These are phyloP conservation scores for Sebastes variabilis DNA, from an alignment of 2,797 vertebrate species.

Conservation along the genomic window DNA sequence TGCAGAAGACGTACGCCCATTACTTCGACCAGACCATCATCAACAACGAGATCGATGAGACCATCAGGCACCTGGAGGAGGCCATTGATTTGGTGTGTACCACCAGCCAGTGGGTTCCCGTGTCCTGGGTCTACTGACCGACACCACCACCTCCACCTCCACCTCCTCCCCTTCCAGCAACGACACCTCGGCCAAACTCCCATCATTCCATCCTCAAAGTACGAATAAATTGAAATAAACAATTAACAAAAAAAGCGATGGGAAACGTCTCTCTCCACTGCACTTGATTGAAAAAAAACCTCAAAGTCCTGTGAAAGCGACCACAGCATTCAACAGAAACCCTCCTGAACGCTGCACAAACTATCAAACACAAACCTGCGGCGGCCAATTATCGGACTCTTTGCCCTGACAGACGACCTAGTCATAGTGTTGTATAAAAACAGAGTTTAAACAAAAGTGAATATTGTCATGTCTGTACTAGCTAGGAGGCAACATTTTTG, in stretches of 20 bases:
- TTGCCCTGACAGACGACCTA: slow-evolving; percentile 89
- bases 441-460: slow-evolving; percentile 75
- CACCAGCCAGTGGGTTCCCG: slow-evolving; percentile 96
- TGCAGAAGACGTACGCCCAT: slow-evolving; percentile 98
- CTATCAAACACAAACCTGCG: not conserved
- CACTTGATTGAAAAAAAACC: slow-evolving; percentile 61
- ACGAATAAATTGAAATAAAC: slow-evolving; percentile 55
- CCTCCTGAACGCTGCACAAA: slow-evolving; percentile 11
- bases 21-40: slow-evolving; percentile 99
- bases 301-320: slow-evolving; percentile 74
- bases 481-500: slow-evolving; percentile 90
- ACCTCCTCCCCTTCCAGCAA: slow-evolving; percentile 8
- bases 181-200: slow-evolving; percentile 60
- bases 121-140: slow-evolving; percentile 97
- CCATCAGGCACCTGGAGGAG: slow-evolving; percentile 97
- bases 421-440: slow-evolving; percentile 93
- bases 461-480: slow-evolving; percentile 96
- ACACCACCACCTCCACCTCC: slow-evolving; percentile 45
- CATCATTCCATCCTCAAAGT: slow-evolving; percentile 75
- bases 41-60: slow-evolving; percentile 99
- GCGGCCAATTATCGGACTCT: slow-evolving; percentile 72
- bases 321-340: slow-evolving; percentile 61
- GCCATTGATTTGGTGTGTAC: slow-evolving; percentile 96
- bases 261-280: slow-evolving; percentile 73
- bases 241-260: slow-evolving; percentile 71